Evolutionary conservation across 2,113 vertebrate species (phyloP), one percentile per base, ranked within the genome.

Genomic region (Colius striatus): DNA sequence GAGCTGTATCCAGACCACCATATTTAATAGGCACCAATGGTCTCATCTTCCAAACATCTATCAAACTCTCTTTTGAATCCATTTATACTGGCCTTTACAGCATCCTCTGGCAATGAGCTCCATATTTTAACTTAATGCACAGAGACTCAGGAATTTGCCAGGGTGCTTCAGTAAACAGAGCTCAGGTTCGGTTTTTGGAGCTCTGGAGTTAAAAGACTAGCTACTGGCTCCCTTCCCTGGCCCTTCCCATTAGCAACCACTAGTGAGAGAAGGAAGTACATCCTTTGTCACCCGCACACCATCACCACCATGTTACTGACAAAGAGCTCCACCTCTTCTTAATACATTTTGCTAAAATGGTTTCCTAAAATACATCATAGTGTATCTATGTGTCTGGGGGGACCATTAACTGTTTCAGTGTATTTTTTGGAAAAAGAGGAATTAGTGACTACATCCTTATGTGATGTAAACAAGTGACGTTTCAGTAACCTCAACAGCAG

Each of bases 151-250:
- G 50, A 76, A 79, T 82, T 27, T 75, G 18, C 10, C 26, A 65
- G 50, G 50, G 9, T 57, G 16, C 18, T 84, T 91, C 45, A 48
- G 48, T 53, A 79, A 71, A 13, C 32, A 94, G 50, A 79, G 41
- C 45, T 79, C 63, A 72, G 18, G 16, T 61, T 65, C 76, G 45
- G 30, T 19, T 73, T 53, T 11, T 2, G 15, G 16, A 84, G 13
- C 11, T 78, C 65, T 63, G 5, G 12, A 72, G 21, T 12, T 67
- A 23, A 10, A 84, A 85, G 51, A 23, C 22, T 13, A 76, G 21
- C 2, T 4, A 11, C 4, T 2, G 2, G 6, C 8, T 10, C 8
- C 18, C 43, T 50, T 65, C 27, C 27, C 30, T 3, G 3, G 55
- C 32, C 6, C 6, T 76, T n/a, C 41, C 30, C 32, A 26, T 10